Base-by-base conservation (phyloP, 2,113 vertebrate species). In the Mesitornis unicolor region DNA sequence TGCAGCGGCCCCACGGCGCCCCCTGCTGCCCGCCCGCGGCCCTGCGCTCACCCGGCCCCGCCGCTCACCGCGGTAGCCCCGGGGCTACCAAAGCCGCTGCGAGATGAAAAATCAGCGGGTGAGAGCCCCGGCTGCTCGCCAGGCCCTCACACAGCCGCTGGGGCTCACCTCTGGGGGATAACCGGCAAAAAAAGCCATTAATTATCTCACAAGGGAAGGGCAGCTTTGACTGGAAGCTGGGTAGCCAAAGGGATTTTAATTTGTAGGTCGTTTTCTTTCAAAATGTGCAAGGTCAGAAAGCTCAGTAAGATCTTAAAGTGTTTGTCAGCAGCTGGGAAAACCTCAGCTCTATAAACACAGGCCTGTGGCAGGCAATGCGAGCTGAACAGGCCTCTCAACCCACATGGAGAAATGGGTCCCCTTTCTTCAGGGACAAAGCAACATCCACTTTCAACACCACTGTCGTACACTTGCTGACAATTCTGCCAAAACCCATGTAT, bases 61-160 rank as follows among this genome's bases (percentile, higher is more conserved):
- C 50, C 31, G 3, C 50, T 25, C 10, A 9, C 45, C 25, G 11
- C 22, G 45, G 45, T 45, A 45, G 17, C 45, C 45, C 17, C 26
- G 22, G 43, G 2, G 53, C 33, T 24, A 7, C 1, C 50, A 25
- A 16, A 36, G 16, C 26, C 13, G 5, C 2, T 5, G 6, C 13
- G 7, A 19, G 8, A 10, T 2, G 28, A 18, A 18, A 43, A 45
- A 11, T 18, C 20, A 5, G 10, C 16, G 4, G 13, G 29, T 0
- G 2, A 19, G 14, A 18, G 42, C 26, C 16, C 29, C 8, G 14
- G 35, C 22, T 2, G 4, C 31, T 47, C 3, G 20, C 19, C 57
- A 19, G 31, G 12, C 25, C 15, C 47, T 16, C 18, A 2, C 43
- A 4, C 22, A 11, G 64, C 48, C 16, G 38, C 2, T 12, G 38